Conservation (phyloP, 2,113 vertebrate species). For the Coracopsis vasa region DNA sequence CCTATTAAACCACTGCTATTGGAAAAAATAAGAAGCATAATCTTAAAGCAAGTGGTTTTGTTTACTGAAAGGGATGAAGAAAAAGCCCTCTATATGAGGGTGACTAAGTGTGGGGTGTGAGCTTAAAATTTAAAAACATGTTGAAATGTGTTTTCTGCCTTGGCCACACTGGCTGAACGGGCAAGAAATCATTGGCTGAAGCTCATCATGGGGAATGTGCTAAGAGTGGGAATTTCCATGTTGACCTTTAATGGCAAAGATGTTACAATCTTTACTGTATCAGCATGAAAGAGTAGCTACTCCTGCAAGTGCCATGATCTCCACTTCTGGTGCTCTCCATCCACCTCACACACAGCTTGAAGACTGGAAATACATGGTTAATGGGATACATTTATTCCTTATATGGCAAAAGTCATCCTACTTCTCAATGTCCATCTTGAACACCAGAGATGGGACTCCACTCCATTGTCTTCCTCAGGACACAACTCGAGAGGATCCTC, state of each 20-base stretch:
- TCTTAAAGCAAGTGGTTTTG: neutral
- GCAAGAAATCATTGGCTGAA: neutral
- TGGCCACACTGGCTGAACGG: neutral
- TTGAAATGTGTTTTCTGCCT: constrained; percentile 6
- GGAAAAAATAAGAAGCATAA: neutral
- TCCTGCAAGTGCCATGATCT: neutral
- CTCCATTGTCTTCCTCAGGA: neutral
- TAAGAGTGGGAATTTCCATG: constrained; percentile 24
- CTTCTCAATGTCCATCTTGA: neutral
- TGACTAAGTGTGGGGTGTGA: constrained; percentile 17
- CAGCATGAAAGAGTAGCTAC: neutral
- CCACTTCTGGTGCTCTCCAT: neutral
- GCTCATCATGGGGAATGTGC: neutral
- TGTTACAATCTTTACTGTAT: neutral
- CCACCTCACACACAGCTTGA: neutral
- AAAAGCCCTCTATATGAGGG: neutral
- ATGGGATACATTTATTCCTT: neutral
- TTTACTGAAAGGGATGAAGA: neutral
- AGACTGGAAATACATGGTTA: neutral
- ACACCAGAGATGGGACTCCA: neutral
- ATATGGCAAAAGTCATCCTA: rapidly evolving
- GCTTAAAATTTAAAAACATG: neutral
- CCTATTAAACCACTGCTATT: neutral
- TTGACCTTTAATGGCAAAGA: neutral
- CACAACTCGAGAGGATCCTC: neutral